A percentile compares a stretch with the other conserved stretches of the same genome.
Conservation (phyloP, 2,113 vertebrate species). For the Neodontobutis hainanensis region DNA sequence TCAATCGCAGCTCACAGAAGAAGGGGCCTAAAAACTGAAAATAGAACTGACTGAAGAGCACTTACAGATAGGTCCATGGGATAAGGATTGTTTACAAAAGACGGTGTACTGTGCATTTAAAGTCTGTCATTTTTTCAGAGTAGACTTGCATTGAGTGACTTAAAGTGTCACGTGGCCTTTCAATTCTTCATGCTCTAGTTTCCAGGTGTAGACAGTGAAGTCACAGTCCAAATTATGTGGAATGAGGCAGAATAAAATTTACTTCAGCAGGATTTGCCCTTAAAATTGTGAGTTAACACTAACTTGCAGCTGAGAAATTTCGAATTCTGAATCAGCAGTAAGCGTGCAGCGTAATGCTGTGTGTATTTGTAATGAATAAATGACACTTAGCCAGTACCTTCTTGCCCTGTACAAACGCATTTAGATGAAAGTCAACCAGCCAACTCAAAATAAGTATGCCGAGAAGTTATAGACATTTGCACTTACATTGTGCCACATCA, state of each 20-base stretch:
- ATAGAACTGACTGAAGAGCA: neutral
- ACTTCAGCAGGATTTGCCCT: neutral
- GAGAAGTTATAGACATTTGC: too few relatives aligned
- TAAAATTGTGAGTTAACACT: neutral
- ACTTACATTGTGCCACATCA: too few relatives aligned
- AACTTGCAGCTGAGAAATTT: neutral
- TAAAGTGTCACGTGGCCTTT: slow-evolving; percentile 2
- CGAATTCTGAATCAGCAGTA: neutral
- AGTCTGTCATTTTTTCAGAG: neutral
- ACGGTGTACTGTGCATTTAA: neutral
- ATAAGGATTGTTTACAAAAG: slow-evolving; percentile 5
- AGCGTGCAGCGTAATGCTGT: neutral
- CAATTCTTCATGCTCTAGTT: slow-evolving; percentile 1
- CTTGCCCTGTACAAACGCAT: too few relatives aligned
- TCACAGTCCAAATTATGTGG: neutral
- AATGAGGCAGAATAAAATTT: neutral
- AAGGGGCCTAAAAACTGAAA: neutral
- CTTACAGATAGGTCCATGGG: slow-evolving; percentile 6
- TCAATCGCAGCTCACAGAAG: too few relatives aligned
- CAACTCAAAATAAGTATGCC: too few relatives aligned
- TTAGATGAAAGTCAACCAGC: too few relatives aligned
- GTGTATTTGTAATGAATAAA: too few relatives aligned
- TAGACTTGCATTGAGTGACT: neutral
- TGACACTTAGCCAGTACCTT: neutral
- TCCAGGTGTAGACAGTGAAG: neutral